phyloP scores from a whole-genome alignment of 2,797 vertebrate genomes.

The Anniella stebbinsi region DNA sequence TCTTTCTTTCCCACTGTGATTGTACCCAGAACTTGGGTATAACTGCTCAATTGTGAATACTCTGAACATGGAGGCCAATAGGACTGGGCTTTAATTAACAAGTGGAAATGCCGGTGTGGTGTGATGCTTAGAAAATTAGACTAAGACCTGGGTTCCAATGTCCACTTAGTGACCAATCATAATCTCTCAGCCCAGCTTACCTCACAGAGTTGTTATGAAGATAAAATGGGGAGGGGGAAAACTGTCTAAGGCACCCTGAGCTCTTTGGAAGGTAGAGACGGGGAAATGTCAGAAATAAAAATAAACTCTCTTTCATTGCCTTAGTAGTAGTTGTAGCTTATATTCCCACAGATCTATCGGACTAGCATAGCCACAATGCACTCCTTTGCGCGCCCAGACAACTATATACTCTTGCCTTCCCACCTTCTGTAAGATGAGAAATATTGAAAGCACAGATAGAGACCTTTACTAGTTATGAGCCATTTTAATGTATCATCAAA shows the following conservation, averaged over 20 bases:
- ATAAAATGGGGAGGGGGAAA: no score
- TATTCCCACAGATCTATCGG: neutral
- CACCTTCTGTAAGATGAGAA: neutral
- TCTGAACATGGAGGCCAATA: no score
- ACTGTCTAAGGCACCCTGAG: neutral
- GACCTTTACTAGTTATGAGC: neutral
- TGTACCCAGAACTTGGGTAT: no score
- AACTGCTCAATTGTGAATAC: no score
- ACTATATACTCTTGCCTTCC: neutral
- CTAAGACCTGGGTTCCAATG: neutral
- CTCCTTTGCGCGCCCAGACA: neutral
- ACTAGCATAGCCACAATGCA: neutral
- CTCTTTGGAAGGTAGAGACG: neutral
- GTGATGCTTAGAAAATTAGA: no score
- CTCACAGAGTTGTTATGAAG: neutral
- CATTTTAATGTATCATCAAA: slow-evolving; percentile 39
- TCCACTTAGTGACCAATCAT: no score
- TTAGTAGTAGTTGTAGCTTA: neutral
- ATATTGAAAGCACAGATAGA: neutral
- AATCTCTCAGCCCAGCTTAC: neutral
- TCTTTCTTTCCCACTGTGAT: no score
- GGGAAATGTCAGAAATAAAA: neutral
- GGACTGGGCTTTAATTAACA: no score
- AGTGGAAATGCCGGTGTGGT: no score
- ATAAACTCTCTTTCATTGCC: neutral